Evolutionary conservation across 1,140 invertebrate species (phyloP).

Genomic region (Acromyrmex heyeri): DNA sequence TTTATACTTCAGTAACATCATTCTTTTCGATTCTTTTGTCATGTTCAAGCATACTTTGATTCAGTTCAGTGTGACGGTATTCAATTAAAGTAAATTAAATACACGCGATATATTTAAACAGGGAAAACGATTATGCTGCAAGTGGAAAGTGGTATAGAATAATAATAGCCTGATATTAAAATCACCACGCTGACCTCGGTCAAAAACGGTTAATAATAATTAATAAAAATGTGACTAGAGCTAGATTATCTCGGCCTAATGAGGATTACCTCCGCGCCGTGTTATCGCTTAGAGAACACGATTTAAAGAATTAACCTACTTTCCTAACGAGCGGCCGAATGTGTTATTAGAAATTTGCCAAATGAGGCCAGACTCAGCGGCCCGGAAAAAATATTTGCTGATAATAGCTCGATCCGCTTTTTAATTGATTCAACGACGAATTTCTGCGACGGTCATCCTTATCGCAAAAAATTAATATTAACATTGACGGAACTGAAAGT

Average conservation of each 20-base stretch:
- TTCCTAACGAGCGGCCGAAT: constrained; percentile 34
- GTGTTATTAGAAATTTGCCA: constrained; percentile 38
- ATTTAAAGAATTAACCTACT: constrained; percentile 70
- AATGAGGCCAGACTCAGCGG: constrained; percentile 4
- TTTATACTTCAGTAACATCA: no score
- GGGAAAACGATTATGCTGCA: constrained; percentile 29
- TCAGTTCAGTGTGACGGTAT: not conserved
- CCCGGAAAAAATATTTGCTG: not conserved
- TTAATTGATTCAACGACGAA: constrained; percentile 2
- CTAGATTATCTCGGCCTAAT: constrained; percentile 51
- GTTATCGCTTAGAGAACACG: constrained; percentile 51
- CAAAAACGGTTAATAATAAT: constrained; percentile 71
- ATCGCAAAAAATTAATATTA: not conserved
- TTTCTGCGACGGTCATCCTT: not conserved
- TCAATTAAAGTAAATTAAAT: constrained; percentile 31
- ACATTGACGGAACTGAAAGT: not conserved
- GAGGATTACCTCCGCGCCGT: constrained; percentile 41
- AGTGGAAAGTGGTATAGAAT: constrained; percentile 4
- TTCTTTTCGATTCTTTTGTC: not conserved
- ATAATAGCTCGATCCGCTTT: not conserved
- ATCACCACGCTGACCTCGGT: constrained; percentile 49
- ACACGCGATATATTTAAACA: constrained; percentile 4
- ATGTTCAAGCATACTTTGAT: not conserved
- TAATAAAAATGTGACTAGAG: constrained; percentile 69
- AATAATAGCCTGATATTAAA: constrained; percentile 63